phyloP scores from a whole-genome alignment of 2,888 invertebrate species.

The Gibbula magus region DNA sequence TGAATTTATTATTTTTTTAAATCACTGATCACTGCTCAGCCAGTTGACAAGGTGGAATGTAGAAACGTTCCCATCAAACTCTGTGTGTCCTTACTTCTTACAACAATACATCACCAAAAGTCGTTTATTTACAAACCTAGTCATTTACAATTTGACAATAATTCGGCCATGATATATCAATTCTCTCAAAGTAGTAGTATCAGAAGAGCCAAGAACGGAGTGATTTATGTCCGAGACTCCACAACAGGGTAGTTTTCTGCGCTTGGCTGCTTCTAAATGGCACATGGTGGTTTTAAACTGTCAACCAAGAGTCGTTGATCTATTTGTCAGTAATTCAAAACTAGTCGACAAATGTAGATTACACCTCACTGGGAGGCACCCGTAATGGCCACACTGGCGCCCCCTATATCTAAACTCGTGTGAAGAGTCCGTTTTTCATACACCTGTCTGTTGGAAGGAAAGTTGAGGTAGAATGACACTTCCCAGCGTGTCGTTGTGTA shows the following conservation, averaged over 20 bases:
- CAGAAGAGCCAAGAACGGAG: not conserved
- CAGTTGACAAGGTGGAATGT: too few relatives aligned
- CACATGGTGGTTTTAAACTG: slow-evolving; percentile 10
- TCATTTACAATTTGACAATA: not conserved
- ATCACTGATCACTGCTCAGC: too few relatives aligned
- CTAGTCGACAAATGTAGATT: not conserved
- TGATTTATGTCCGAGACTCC: slow-evolving; percentile 3
- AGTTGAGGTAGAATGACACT: not conserved
- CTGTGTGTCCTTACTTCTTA: not conserved
- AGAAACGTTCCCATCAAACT: too few relatives aligned
- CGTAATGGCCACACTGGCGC: slow-evolving; percentile 5
- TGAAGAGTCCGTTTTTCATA: not conserved
- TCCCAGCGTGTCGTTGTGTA: too few relatives aligned
- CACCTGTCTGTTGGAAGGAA: not conserved
- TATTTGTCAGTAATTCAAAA: slow-evolving; percentile 17
- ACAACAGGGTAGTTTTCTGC: not conserved
- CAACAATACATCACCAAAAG: not conserved
- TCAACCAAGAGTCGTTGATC: not conserved
- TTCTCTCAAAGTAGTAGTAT: not conserved
- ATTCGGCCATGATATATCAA: not conserved
- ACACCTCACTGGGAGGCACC: not conserved
- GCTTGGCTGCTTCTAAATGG: not conserved
- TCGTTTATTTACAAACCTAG: not conserved
- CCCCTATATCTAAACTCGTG: slow-evolving; percentile 5
- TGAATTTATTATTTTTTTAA: too few relatives aligned